Percentiles rank a stretch among this genome's conserved stretches.
Conservation (phyloP, 2,797 vertebrate genomes). For the Eidolon dupreanum region DNA sequence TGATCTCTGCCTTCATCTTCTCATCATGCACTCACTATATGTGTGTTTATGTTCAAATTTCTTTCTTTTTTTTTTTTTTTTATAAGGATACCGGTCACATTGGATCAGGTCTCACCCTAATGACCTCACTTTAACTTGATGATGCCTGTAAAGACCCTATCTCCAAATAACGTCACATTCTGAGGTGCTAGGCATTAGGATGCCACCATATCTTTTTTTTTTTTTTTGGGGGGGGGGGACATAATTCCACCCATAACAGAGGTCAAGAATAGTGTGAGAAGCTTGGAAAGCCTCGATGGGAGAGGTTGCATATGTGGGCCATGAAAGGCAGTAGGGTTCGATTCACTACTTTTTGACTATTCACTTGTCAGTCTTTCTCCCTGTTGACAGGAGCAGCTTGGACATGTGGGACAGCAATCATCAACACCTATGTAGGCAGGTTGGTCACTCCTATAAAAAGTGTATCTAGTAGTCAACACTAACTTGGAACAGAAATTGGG, state of each 20-base stretch:
- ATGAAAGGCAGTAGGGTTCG: neutral
- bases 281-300: neutral
- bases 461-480: neutral
- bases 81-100: neutral
- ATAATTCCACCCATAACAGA: neutral
- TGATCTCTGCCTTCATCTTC: neutral
- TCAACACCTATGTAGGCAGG: neutral
- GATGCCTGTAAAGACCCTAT: neutral
- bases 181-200: neutral
- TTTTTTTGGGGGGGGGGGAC: too few relatives aligned
- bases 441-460: neutral
- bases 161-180: neutral
- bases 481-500: neutral
- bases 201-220: neutral
- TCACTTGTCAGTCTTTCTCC: neutral
- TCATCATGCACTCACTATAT: rapidly evolving
- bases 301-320: neutral
- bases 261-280: neutral
- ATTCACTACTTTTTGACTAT: neutral
- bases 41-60: neutral
- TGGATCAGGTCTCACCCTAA: neutral
- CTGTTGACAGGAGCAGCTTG: neutral
- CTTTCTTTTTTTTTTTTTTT: neutral
- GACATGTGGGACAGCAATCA: neutral
- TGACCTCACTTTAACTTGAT: neutral